Conservation (phyloP, 2,888 invertebrate species). For the Microdon myrmicae region DNA sequence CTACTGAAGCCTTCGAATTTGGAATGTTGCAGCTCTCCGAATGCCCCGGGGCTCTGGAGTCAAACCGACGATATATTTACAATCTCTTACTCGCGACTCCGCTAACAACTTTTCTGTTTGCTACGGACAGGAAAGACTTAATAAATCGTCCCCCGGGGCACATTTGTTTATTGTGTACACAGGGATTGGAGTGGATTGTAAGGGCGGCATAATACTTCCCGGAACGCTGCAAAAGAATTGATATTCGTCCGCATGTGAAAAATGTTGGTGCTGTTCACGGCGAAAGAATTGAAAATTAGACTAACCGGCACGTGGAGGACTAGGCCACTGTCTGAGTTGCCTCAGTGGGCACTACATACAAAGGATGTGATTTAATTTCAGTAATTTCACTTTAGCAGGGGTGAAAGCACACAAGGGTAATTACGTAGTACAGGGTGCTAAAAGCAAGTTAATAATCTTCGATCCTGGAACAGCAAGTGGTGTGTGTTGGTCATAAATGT, state of each 20-base stretch:
- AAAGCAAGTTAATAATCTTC: no score
- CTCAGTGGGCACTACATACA: no score
- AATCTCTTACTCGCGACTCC: conserved; percentile 4
- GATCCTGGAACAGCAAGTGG: no score
- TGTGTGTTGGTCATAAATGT: no score
- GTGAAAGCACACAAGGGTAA: no score
- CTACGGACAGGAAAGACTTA: conserved; percentile 37
- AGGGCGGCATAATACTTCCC: conserved; percentile 11
- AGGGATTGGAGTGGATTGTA: conserved; percentile 22
- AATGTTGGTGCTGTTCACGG: conserved; percentile 45
- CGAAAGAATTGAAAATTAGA: conserved; percentile 47
- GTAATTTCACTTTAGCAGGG: no score
- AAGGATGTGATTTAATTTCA: no score
- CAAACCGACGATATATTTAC: conserved; percentile 17
- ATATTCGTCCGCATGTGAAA: conserved; percentile 31
- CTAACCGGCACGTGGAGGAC: conserved; percentile 12
- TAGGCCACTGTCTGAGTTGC: no score
- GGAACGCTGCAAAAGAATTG: conserved; percentile 30
- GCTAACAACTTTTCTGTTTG: conserved; percentile 13
- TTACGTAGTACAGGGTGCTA: no score
- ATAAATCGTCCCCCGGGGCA: conserved; percentile 43
- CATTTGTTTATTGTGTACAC: conserved; percentile 37
- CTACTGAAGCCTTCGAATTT: conserved; percentile 15
- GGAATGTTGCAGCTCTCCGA: not conserved
- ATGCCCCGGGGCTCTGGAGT: not conserved